These are phyloP conservation scores for Heliconius eleuchia DNA, from an alignment of 1,140 invertebrate species.

Conservation along the genomic window DNA sequence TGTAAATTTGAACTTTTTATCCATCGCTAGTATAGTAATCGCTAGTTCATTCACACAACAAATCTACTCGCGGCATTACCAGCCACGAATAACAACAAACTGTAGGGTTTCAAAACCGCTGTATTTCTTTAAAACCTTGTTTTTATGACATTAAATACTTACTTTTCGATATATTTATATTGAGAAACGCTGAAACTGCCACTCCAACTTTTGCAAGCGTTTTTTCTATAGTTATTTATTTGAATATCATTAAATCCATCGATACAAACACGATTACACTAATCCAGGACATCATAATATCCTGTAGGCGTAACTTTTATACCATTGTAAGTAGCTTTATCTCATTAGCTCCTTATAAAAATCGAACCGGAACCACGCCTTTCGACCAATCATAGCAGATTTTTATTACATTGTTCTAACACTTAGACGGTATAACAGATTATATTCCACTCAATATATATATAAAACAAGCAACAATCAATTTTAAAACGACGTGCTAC, in stretches of 20 bases:
- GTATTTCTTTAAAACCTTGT: neutral
- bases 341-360: slow-evolving; percentile 45
- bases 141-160: slow-evolving; percentile 9
- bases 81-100: neutral
- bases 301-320: slow-evolving; percentile 12
- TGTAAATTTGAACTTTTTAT: neutral
- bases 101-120: neutral
- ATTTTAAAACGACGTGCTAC: slow-evolving; percentile 41
- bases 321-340: slow-evolving; percentile 34
- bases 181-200: neutral
- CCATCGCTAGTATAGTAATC: neutral
- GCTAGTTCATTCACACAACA: neutral
- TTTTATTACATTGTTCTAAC: slow-evolving; percentile 39
- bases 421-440: slow-evolving; percentile 31
- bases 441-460: slow-evolving; percentile 26
- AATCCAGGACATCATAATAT: slow-evolving; percentile 9
- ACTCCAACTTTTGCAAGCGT: neutral
- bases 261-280: slow-evolving; percentile 29
- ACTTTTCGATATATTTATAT: neutral
- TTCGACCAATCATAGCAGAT: slow-evolving; percentile 46
- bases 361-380: slow-evolving; percentile 48
- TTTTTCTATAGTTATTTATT: neutral
- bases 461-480: slow-evolving; percentile 37
- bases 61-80: neutral
- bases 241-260: neutral